Conservation (phyloP, 2,888 invertebrate genomes). For the Leptopilina myrica region DNA sequence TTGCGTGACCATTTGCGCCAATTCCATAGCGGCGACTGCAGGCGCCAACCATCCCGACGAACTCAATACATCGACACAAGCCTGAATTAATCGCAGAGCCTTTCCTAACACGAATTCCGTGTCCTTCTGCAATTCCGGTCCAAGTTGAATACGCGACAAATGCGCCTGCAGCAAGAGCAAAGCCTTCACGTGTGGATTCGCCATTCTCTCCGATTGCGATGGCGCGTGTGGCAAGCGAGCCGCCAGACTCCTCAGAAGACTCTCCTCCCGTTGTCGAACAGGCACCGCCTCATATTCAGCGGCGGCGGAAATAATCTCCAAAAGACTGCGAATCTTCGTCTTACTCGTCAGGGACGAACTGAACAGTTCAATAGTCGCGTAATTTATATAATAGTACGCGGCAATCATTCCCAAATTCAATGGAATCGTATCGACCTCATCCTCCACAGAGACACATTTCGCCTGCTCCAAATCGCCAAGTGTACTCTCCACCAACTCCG, state of each 20-base stretch:
- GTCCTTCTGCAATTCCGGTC: conserved; percentile 97
- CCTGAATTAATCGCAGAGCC: conserved; percentile 92
- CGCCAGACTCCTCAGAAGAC: conserved; percentile 84
- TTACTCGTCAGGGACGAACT: conserved; percentile 97
- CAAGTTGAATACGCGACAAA: conserved; percentile 93
- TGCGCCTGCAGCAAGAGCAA: conserved; percentile 97
- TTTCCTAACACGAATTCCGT: conserved; percentile 93
- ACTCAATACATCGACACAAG: conserved; percentile 95
- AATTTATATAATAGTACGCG: conserved; percentile 99
- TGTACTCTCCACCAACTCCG: conserved; percentile 98
- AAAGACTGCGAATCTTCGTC: conserved; percentile 96
- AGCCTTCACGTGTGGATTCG: conserved; percentile 98
- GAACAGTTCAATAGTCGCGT: conserved; percentile 99
- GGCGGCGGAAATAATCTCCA: conserved; percentile 98
- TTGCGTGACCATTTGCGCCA: conserved; percentile 99
- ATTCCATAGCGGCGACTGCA: conserved; percentile 99
- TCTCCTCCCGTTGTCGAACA: conserved; percentile 96
- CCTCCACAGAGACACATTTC: conserved; percentile 98
- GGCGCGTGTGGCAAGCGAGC: conserved; percentile 82
- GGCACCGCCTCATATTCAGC: conserved; percentile 97
- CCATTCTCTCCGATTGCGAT: conserved; percentile 70
- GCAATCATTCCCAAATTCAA: conserved; percentile 99
- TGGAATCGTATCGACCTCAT: conserved; percentile 98
- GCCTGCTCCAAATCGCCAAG: conserved; percentile 96
- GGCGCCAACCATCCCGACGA: conserved; percentile 99